A percentile compares a stretch with the other conserved stretches of the same genome.
phyloP scores from a whole-genome alignment of 2,113 vertebrate species.

The Garra rufa region DNA sequence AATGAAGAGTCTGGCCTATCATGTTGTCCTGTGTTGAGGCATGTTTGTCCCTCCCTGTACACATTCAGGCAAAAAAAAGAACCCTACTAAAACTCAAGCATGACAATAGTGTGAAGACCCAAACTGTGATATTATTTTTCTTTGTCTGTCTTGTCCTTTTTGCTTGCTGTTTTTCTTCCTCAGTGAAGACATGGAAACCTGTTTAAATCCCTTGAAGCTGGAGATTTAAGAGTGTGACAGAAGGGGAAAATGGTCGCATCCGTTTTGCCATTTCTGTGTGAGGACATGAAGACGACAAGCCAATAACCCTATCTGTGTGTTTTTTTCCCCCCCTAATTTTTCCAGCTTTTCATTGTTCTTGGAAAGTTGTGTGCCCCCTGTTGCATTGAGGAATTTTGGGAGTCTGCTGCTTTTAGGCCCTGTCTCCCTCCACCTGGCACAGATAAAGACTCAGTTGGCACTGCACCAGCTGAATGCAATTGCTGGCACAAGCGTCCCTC shows the following conservation, averaged over 20 bases:
- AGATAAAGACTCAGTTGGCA: constrained; percentile 87
- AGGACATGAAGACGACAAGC: constrained; percentile 47
- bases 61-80: not conserved
- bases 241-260: constrained; percentile 28
- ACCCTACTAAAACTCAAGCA: not conserved
- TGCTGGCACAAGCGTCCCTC: constrained; percentile 63
- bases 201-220: constrained; percentile 16
- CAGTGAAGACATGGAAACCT: constrained; percentile 48
- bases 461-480: constrained; percentile 82
- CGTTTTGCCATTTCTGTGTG: constrained; percentile 33
- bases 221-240: not conserved
- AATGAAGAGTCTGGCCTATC: not conserved
- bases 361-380: constrained; percentile 85
- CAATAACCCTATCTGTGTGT: constrained; percentile 85
- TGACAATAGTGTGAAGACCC: constrained; percentile 1
- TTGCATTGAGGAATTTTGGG: constrained; percentile 83
- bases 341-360: constrained; percentile 92
- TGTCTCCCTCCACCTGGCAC: constrained; percentile 87
- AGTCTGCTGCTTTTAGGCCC: constrained; percentile 83
- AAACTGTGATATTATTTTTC: constrained; percentile 38
- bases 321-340: constrained; percentile 69
- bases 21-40: not conserved
- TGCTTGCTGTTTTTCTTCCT: constrained; percentile 46
- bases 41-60: not conserved
- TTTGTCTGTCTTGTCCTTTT: constrained; percentile 37